A percentile compares a stretch with the other conserved stretches of the same genome.
Conservation (phyloP, 2,888 invertebrate species). For the Parapristionchus giblindavisi region DNA sequence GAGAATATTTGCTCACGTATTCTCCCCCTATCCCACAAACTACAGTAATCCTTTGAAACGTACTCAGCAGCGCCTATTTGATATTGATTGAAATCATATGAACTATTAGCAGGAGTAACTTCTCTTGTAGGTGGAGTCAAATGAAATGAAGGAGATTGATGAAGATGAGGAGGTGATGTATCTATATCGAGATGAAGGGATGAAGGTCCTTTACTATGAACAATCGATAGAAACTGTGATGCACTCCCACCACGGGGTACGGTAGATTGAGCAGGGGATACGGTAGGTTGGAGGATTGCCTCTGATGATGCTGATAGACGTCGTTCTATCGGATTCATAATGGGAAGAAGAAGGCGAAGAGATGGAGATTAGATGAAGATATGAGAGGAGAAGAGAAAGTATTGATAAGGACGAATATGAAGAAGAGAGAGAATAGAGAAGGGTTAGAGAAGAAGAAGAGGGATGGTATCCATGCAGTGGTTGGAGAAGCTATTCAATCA, state of each 20-base stretch:
- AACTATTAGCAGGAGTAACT: conserved; percentile 10
- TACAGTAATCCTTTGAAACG: too few relatives aligned
- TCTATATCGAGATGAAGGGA: conserved; percentile 2
- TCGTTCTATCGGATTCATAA: conserved; percentile 21
- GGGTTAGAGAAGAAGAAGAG: conserved; percentile 1
- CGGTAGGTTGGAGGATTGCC: conserved; percentile 24
- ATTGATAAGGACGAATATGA: conserved; percentile 9
- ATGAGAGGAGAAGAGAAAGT: conserved; percentile 11
- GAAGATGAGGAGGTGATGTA: neutral
- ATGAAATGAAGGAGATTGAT: conserved; percentile 15
- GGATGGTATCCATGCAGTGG: neutral
- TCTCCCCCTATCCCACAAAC: too few relatives aligned
- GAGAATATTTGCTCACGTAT: too few relatives aligned
- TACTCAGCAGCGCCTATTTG: too few relatives aligned
- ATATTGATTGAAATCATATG: too few relatives aligned
- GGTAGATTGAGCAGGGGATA: neutral
- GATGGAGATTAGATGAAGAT: neutral
- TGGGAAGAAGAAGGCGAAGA: neutral
- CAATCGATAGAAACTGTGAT: neutral
- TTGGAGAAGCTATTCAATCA: neutral
- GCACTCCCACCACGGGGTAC: conserved; percentile 8
- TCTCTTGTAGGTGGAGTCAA: conserved; percentile 25
- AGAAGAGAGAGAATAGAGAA: neutral
- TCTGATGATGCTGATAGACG: conserved; percentile 29
- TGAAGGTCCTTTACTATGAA: neutral